A percentile compares a stretch with the other conserved stretches of the same genome.
Conservation (phyloP, 2,888 invertebrate species). For the Cheilosia soror region DNA sequence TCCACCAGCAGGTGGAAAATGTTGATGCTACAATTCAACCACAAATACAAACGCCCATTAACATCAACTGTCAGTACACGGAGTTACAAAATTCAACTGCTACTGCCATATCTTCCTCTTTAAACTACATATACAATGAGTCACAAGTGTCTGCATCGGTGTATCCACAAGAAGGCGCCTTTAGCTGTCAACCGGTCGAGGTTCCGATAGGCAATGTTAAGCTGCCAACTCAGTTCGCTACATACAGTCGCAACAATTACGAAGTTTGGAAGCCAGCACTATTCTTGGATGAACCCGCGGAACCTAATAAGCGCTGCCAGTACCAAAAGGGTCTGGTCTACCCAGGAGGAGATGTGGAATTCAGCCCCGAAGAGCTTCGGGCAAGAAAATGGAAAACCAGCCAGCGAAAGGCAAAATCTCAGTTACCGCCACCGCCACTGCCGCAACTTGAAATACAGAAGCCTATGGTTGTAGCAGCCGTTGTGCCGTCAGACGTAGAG, state of each 20-base stretch:
- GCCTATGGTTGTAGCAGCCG: neutral
- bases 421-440: neutral
- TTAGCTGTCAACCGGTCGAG: slow-evolving; percentile 33
- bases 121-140: slow-evolving; percentile 73
- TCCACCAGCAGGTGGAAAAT: slow-evolving; percentile 73
- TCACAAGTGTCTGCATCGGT: slow-evolving; percentile 37
- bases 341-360: slow-evolving; percentile 81
- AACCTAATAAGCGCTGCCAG: slow-evolving; percentile 81
- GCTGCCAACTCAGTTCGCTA: slow-evolving; percentile 81
- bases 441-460: slow-evolving; percentile 24
- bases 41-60: slow-evolving; percentile 35
- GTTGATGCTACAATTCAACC: slow-evolving; percentile 66
- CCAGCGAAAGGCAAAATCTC: slow-evolving; percentile 64
- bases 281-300: slow-evolving; percentile 83
- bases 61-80: slow-evolving; percentile 53
- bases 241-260: slow-evolving; percentile 81
- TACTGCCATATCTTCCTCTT: slow-evolving; percentile 75
- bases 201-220: slow-evolving; percentile 78
- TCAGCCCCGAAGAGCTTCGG: slow-evolving; percentile 82
- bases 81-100: slow-evolving; percentile 76
- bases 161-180: slow-evolving; percentile 35
- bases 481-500: slow-evolving; percentile 77
- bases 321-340: slow-evolving; percentile 82
- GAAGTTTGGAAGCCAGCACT: slow-evolving; percentile 83
- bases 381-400: slow-evolving; percentile 79